Conservation (phyloP, 1,140 invertebrate species). For the Listronotus bonariensis region DNA sequence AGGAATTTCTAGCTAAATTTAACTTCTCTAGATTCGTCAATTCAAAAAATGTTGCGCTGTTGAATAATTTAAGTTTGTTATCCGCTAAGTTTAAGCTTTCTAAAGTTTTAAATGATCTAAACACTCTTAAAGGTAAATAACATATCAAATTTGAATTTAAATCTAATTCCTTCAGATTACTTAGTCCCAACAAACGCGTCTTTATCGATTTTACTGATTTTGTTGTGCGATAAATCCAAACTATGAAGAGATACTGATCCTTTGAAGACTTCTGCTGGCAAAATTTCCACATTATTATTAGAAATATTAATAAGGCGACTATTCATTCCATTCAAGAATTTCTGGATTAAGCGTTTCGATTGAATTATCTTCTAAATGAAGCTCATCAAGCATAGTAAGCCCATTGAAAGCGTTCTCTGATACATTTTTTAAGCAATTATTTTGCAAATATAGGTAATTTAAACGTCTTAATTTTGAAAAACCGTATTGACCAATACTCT, state of each 20-base stretch:
- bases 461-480: conserved; percentile 44
- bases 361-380: conserved; percentile 47
- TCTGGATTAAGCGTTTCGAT: conserved; percentile 38
- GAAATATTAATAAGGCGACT: conserved; percentile 34
- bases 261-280: conserved; percentile 44
- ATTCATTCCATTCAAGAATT: conserved; percentile 44
- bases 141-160: conserved; percentile 47
- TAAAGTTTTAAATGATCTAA: conserved; percentile 41
- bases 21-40: no score
- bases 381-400: conserved; percentile 44
- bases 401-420: no score
- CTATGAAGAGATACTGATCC: conserved; percentile 37
- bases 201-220: no score
- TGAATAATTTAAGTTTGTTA: conserved; percentile 46
- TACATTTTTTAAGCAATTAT: conserved; percentile 44
- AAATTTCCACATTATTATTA: no score
- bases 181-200: conserved; percentile 42
- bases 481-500: conserved; percentile 34
- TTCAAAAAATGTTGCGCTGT: no score
- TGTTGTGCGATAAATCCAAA: no score
- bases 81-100: conserved; percentile 44
- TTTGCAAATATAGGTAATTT: conserved; percentile 44
- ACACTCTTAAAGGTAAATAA: conserved; percentile 46
- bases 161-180: conserved; percentile 46
- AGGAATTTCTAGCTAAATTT: no score